Conservation (phyloP, 2,113 vertebrate genomes). For the Hemiprocne comata region DNA sequence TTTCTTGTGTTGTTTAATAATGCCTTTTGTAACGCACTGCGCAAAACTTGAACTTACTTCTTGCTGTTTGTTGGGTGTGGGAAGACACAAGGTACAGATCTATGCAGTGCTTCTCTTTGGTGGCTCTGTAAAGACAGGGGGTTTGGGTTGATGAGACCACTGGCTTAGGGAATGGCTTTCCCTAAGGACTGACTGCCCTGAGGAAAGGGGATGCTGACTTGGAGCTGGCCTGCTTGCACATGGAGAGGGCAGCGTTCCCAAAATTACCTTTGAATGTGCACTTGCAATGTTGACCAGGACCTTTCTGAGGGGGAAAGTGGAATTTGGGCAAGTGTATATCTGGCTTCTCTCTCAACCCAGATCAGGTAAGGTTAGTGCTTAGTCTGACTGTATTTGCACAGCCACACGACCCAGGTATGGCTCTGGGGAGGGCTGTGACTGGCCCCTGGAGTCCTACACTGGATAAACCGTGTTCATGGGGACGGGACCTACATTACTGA, state of each 20-base stretch:
- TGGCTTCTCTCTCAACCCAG: not conserved
- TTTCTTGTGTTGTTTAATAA: not conserved
- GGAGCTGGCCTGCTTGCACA: not conserved
- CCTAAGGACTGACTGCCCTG: not conserved
- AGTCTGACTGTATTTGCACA: not conserved
- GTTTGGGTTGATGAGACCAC: not conserved
- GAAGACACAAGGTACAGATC: not conserved
- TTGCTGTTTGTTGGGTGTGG: not conserved
- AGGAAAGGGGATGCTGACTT: not conserved
- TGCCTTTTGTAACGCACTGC: conserved; percentile 11
- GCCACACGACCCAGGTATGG: not conserved
- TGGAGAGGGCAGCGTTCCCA: not conserved
- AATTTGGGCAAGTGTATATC: accelerated
- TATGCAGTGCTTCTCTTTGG: conserved; percentile 43
- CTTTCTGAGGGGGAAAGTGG: not conserved
- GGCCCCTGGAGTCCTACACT: not conserved
- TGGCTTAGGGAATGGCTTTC: too few relatives aligned
- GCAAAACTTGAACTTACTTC: conserved; percentile 5
- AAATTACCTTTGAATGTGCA: not conserved
- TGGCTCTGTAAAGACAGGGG: not conserved
- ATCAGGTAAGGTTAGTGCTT: not conserved
- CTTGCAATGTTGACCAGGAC: not conserved
- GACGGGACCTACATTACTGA: accelerated
- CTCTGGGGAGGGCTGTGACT: not conserved
- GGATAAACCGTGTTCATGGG: accelerated